Evolutionary conservation across 2,113 vertebrate genomes (phyloP).

Genomic region (Ageneiosus marmoratus): DNA sequence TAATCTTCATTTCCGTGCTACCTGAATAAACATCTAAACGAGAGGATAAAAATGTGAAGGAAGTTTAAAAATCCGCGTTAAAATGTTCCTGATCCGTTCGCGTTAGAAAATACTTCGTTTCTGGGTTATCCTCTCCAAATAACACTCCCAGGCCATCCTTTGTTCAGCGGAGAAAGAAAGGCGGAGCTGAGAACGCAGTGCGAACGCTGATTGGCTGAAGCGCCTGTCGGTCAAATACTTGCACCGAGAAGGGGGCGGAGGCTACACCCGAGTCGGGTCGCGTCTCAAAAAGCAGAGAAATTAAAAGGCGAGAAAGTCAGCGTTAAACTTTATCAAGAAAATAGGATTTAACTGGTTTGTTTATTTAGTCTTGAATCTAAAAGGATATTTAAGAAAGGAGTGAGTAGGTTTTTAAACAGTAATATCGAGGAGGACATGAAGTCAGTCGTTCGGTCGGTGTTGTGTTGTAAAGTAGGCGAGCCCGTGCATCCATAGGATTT

Average conservation of each 20-base stretch:
- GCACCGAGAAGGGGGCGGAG: constrained; percentile 59
- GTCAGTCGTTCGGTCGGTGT: too few species aligned
- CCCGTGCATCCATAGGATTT: background rate
- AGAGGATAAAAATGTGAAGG: too few species aligned
- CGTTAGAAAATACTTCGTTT: background rate
- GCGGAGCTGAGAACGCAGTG: constrained; percentile 43
- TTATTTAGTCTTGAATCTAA: background rate
- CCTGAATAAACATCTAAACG: background rate
- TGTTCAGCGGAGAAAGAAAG: constrained; percentile 50
- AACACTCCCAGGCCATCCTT: constrained; percentile 37
- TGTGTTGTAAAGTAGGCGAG: background rate
- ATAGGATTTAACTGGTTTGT: too few species aligned
- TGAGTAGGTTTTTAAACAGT: background rate
- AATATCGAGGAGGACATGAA: background rate
- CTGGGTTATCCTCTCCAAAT: constrained; percentile 22
- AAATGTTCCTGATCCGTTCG: background rate
- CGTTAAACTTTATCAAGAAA: background rate
- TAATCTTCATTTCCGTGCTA: background rate
- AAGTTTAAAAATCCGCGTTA: background rate
- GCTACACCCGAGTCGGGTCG: constrained; percentile 73
- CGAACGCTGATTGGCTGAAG: constrained; percentile 62
- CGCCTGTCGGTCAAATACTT: constrained; percentile 59
- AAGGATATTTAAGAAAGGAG: background rate
- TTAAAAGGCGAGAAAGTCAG: constrained; percentile 15
- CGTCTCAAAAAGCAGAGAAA: constrained; percentile 67